A percentile compares a stretch with the other conserved stretches of the same genome.
Evolutionary conservation across 2,888 invertebrate genomes (phyloP).

Genomic region (Nebria salina): DNA sequence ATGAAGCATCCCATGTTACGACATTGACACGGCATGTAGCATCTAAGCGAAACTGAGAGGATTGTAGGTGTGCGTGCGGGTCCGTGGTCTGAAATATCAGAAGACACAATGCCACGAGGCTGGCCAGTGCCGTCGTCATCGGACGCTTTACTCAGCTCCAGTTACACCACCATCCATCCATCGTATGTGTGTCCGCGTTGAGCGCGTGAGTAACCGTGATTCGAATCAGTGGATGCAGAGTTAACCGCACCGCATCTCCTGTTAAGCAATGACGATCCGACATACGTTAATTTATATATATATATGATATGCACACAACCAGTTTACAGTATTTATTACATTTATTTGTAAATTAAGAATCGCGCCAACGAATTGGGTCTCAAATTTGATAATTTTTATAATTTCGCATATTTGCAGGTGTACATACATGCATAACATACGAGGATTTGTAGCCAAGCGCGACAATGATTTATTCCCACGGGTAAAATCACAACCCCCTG

Average conservation of each 20-base stretch:
- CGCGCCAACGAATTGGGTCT: too few relatives aligned
- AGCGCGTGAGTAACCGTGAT: conserved; percentile 13
- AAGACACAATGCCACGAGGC: background rate
- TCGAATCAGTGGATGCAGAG: conserved; percentile 12
- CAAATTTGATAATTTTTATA: too few relatives aligned
- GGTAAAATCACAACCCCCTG: conserved; percentile 36
- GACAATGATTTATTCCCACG: conserved; percentile 38
- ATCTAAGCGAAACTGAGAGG: background rate
- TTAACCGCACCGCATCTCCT: conserved; percentile 28
- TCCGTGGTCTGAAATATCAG: background rate
- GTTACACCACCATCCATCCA: background rate
- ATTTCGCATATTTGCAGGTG: conserved; percentile 18
- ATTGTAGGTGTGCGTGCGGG: background rate
- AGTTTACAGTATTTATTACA: background rate
- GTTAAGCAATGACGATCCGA: conserved; percentile 12
- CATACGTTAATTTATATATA: background rate
- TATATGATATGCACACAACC: background rate
- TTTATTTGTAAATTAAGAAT: background rate
- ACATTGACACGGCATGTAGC: background rate
- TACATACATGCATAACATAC: background rate
- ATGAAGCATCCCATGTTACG: background rate
- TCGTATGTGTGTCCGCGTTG: background rate
- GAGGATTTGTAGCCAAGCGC: background rate
- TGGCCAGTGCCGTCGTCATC: background rate
- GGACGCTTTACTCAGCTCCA: background rate